A percentile compares a stretch with the other conserved stretches of the same genome.
phyloP scores from a whole-genome alignment of 2,888 invertebrate genomes.

The Metellina segmentata region DNA sequence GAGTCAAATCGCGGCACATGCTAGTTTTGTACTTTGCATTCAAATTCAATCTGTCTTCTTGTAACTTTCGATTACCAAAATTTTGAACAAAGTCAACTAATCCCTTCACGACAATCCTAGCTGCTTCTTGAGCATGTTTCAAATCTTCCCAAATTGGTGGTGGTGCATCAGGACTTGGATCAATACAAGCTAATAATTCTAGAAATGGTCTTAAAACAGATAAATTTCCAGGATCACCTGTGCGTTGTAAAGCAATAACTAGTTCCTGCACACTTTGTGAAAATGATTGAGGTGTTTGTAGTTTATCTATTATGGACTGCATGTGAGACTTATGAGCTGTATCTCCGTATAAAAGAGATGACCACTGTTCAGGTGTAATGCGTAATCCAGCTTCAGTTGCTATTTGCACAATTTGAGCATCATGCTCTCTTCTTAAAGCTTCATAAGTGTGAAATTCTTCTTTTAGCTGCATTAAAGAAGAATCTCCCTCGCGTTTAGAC shows the following conservation, averaged over 20 bases:
- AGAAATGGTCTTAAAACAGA: slow-evolving; percentile 89
- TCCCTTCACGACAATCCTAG: slow-evolving; percentile 86
- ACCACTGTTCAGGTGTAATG: slow-evolving; percentile 99
- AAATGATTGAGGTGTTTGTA: slow-evolving; percentile 96
- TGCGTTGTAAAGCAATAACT: slow-evolving; percentile 93
- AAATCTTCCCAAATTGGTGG: slow-evolving; percentile 81
- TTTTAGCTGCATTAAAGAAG: slow-evolving; percentile 98
- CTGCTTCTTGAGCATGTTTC: slow-evolving; percentile 80
- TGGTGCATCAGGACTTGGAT: slow-evolving; percentile 86
- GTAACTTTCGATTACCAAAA: slow-evolving; percentile 85
- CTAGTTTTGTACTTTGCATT: slow-evolving; percentile 93
- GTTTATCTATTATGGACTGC: slow-evolving; percentile 87
- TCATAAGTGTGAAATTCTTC: slow-evolving; percentile 98
- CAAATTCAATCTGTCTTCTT: slow-evolving; percentile 80
- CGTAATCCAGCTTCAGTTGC: slow-evolving; percentile 97
- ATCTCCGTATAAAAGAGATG: slow-evolving; percentile 96
- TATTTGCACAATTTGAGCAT: slow-evolving; percentile 98
- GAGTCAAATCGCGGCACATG: slow-evolving; percentile 92
- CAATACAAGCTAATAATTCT: slow-evolving; percentile 92
- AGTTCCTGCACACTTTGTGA: slow-evolving; percentile 93
- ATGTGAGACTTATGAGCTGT: slow-evolving; percentile 97
- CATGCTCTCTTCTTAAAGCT: slow-evolving; percentile 94
- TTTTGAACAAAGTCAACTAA: slow-evolving; percentile 89
- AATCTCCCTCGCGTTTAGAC: slow-evolving; percentile 96
- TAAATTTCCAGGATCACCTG: slow-evolving; percentile 91